These are phyloP conservation scores for Cistogaster globosa DNA, from an alignment of 2,888 invertebrate genomes.

Conservation along the genomic window DNA sequence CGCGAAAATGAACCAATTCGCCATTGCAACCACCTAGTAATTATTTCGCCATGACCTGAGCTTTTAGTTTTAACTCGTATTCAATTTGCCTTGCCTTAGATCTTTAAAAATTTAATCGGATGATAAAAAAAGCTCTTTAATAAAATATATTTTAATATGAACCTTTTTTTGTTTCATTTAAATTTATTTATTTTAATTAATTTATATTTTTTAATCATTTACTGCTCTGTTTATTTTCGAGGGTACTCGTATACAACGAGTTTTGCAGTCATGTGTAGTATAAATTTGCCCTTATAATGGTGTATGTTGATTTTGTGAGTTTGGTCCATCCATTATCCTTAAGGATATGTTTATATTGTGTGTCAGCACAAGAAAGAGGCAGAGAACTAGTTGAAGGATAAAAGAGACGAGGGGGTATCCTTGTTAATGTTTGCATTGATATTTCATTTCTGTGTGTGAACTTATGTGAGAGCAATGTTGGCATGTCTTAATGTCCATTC, in stretches of 20 bases:
- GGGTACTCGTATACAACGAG: no score
- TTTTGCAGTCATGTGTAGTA: not conserved
- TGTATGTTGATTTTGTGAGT: constrained; percentile 52
- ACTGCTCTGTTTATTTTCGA: not conserved
- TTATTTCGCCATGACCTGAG: no score
- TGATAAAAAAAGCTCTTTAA: no score
- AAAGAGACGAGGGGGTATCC: constrained; percentile 3
- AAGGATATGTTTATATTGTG: constrained; percentile 78
- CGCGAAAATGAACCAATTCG: no score
- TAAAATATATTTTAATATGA: no score
- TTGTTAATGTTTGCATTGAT: constrained; percentile 47
- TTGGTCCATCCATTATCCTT: constrained; percentile 80
- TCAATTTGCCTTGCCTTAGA: no score
- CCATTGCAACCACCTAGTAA: no score
- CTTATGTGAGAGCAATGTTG: constrained; percentile 11
- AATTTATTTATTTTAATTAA: no score
- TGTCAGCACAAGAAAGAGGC: constrained; percentile 11
- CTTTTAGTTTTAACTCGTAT: no score
- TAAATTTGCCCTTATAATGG: constrained; percentile 11
- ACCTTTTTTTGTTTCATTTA: no score
- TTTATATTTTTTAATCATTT: not conserved
- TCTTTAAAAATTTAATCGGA: no score
- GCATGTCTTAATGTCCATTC: constrained; percentile 49
- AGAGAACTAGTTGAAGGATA: not conserved
- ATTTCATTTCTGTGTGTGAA: constrained; percentile 48